Percentiles rank a stretch among this genome's conserved stretches.
Evolutionary conservation across 2,888 invertebrate genomes (phyloP).

Genomic region (Ormyrus labotus): DNA sequence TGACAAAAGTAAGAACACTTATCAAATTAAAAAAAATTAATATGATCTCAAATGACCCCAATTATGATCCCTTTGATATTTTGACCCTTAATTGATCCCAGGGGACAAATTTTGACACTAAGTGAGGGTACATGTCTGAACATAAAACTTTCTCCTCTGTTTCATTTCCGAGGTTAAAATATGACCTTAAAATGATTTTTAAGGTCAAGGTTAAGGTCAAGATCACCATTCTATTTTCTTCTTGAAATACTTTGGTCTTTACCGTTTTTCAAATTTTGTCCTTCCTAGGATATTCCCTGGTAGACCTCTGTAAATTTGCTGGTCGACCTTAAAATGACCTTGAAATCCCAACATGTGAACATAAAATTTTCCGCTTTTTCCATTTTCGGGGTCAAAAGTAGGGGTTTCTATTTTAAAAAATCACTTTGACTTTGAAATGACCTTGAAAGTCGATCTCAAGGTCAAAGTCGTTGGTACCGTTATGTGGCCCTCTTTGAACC

Average conservation of each 20-base stretch:
- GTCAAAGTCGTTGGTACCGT: neutral
- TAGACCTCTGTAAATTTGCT: neutral
- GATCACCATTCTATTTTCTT: neutral
- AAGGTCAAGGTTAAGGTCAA: neutral
- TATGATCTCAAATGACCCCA: slow-evolving; percentile 1
- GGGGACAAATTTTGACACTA: neutral
- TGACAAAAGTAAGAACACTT: neutral
- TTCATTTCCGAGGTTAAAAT: neutral
- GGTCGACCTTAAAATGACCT: neutral
- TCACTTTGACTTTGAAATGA: neutral
- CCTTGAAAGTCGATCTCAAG: neutral
- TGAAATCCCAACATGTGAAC: neutral
- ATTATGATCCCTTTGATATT: neutral
- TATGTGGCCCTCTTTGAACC: neutral
- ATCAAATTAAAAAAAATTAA: neutral
- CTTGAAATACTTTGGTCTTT: neutral
- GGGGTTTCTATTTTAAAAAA: neutral
- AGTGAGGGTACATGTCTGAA: neutral
- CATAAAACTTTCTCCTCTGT: neutral
- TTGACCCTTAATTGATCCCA: neutral
- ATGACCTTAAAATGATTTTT: neutral
- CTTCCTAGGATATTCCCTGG: neutral
- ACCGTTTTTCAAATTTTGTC: neutral
- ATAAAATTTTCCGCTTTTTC: neutral
- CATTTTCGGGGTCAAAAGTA: neutral